A percentile compares a stretch with the other conserved stretches of the same genome.
Evolutionary conservation across 2,888 invertebrate genomes (phyloP).

Genomic region (Drosophila putrida): DNA sequence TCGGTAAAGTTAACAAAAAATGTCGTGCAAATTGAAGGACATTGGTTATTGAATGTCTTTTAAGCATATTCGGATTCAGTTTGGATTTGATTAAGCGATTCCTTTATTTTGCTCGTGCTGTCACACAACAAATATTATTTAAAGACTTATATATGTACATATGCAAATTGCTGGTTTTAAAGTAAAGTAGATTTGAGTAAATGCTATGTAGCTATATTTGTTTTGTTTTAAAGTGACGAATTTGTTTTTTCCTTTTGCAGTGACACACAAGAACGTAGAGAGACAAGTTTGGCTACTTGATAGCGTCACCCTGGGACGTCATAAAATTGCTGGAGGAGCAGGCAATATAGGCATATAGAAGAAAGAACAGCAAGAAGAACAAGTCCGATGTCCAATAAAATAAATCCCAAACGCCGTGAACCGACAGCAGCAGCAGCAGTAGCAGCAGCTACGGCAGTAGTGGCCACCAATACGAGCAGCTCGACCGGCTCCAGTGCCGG

Average conservation of each 20-base stretch:
- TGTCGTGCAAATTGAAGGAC: constrained; percentile 53
- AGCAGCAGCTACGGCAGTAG: constrained; percentile 73
- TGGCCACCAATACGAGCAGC: constrained; percentile 72
- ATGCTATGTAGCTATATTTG: not conserved
- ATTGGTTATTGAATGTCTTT: constrained; percentile 4
- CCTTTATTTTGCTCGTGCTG: not conserved
- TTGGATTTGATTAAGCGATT: not conserved
- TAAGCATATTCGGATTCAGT: not conserved
- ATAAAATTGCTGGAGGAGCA: constrained; percentile 1
- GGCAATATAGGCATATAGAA: constrained; percentile 26
- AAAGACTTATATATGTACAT: not conserved
- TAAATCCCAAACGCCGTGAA: constrained; percentile 85
- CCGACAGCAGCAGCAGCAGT: constrained; percentile 78
- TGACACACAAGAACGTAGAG: constrained; percentile 20
- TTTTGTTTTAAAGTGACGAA: constrained; percentile 5
- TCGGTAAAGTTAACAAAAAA: constrained; percentile 17
- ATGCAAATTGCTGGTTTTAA: not conserved
- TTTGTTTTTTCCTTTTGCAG: constrained; percentile 38
- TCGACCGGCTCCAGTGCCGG: constrained; percentile 77
- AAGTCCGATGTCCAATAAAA: constrained; percentile 85
- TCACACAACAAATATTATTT: not conserved
- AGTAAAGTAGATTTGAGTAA: not conserved
- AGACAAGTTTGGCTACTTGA: constrained; percentile 10
- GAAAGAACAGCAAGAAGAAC: constrained; percentile 39
- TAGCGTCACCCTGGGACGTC: constrained; percentile 11